phyloP scores from a whole-genome alignment of 2,888 invertebrate species.

The Trachelus iudaicus region DNA sequence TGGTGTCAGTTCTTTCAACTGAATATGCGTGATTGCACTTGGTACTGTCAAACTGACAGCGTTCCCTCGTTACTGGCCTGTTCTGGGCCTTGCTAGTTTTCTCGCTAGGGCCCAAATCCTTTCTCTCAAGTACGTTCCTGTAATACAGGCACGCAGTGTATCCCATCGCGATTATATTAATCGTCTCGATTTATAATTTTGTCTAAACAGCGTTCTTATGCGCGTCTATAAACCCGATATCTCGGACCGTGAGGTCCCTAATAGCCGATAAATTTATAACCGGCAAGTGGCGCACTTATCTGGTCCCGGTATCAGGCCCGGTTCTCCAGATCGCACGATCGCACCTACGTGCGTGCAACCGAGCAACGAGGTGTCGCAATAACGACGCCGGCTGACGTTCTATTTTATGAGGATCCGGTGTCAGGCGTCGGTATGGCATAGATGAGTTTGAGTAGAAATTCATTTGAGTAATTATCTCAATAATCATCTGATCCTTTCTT shows the following conservation, averaged over 20 bases:
- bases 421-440: neutral
- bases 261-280: slow-evolving; percentile 22
- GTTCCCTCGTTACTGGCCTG: neutral
- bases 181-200: slow-evolving; percentile 62
- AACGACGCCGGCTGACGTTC: neutral
- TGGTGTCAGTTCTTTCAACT: neutral
- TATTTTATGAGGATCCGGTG: neutral
- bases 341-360: neutral
- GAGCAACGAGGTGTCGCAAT: neutral
- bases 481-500: neutral
- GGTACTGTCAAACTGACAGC: neutral
- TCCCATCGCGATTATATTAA: slow-evolving; percentile 63
- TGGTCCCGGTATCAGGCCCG: neutral
- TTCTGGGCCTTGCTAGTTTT: neutral
- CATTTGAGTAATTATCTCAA: neutral
- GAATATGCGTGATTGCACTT: neutral
- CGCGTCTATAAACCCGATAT: slow-evolving; percentile 15
- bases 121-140: neutral
- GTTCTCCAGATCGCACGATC: neutral
- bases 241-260: slow-evolving; percentile 3
- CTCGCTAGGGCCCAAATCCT: neutral
- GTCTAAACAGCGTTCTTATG: slow-evolving; percentile 48
- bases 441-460: neutral
- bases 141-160: slow-evolving; percentile 38
- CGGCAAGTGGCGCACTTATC: slow-evolving; percentile 2